A percentile compares a stretch with the other conserved stretches of the same genome.
Evolutionary conservation across 2,113 vertebrate species (phyloP).

Genomic region (Plecotus auritus): DNA sequence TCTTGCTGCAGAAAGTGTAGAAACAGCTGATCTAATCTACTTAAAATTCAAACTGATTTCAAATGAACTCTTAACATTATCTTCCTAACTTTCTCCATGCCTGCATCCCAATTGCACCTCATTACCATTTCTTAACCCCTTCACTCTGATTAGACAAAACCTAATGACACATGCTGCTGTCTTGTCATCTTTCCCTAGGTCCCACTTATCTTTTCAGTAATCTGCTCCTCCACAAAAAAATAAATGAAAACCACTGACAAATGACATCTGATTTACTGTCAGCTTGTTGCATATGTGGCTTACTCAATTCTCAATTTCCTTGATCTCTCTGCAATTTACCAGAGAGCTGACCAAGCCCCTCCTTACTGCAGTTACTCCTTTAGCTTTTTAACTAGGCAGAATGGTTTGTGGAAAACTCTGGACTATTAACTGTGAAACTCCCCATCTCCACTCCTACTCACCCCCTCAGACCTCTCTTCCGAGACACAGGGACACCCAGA

Average conservation of each 20-base stretch:
- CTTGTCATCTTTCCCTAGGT: not conserved
- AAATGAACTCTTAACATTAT: not conserved
- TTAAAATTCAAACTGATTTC: not conserved
- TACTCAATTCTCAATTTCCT: not conserved
- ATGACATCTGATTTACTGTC: not conserved
- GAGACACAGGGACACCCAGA: not conserved
- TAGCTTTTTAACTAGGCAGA: not conserved
- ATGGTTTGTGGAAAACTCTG: not conserved
- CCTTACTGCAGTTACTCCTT: not conserved
- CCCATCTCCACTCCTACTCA: not conserved
- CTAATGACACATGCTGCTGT: not conserved
- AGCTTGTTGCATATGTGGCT: not conserved
- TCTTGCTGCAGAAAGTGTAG: not conserved
- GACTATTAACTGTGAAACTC: not conserved
- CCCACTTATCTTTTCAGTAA: not conserved
- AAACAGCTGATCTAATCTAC: not conserved
- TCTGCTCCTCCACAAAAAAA: not conserved
- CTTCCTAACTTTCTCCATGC: not conserved
- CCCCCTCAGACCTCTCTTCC: not conserved
- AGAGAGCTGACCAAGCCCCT: not conserved
- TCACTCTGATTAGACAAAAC: not conserved
- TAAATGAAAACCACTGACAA: not conserved
- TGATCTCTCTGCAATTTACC: not conserved
- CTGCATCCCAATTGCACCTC: not conserved
- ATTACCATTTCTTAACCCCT: not conserved